phyloP scores from a whole-genome alignment of 1,140 invertebrate species.

The Vollenhovia emeryi region DNA sequence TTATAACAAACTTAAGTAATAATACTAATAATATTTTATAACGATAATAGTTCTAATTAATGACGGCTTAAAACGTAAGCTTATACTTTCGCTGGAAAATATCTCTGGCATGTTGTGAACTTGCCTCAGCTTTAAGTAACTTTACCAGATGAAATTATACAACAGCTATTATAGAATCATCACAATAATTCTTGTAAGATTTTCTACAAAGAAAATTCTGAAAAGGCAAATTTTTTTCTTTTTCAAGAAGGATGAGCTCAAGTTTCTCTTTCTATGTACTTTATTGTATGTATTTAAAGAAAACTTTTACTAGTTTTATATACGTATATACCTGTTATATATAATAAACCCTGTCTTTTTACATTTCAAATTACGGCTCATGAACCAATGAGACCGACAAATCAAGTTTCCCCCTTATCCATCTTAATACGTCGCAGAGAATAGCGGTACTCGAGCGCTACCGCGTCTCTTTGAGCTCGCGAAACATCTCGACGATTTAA shows the following conservation, averaged over 20 bases:
- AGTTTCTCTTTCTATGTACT: not conserved
- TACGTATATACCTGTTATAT: no score
- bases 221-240: not conserved
- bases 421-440: slow-evolving; percentile 32
- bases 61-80: not conserved
- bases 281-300: not conserved
- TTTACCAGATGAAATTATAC: not conserved
- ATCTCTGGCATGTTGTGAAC: not conserved
- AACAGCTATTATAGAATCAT: not conserved
- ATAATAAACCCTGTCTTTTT: not conserved
- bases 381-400: slow-evolving; percentile 9
- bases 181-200: not conserved
- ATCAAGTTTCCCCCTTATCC: slow-evolving; percentile 17
- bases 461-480: slow-evolving; percentile 33
- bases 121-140: not conserved
- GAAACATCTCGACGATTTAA: slow-evolving; percentile 56
- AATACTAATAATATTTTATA: slow-evolving; percentile 40
- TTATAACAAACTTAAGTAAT: slow-evolving; percentile 25
- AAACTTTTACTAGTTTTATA: not conserved
- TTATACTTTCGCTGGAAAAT: not conserved
- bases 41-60: slow-evolving; percentile 4
- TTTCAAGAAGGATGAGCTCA: not conserved
- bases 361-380: not conserved
- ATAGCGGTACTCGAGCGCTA: slow-evolving; percentile 13
- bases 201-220: not conserved